These are phyloP conservation scores for Potamarius usumacintae DNA, from an alignment of 2,113 vertebrate species.

Conservation along the genomic window DNA sequence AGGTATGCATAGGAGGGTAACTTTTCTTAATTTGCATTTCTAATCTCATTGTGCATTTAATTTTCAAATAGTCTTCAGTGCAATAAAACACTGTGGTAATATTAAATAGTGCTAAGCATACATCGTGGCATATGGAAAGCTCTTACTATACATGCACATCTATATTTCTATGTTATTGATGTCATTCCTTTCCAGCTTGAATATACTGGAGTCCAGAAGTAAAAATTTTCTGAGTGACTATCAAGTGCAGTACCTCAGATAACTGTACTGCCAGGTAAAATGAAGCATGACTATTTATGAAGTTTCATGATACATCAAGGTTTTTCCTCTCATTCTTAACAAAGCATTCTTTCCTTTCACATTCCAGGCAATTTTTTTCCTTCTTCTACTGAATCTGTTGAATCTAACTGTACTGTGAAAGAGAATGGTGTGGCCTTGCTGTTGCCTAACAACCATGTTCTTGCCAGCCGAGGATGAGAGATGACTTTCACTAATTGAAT, in stretches of 20 bases:
- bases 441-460: conserved; percentile 71
- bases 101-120: neutral
- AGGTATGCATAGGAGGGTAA: neutral
- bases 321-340: conserved; percentile 27
- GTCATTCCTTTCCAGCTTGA: neutral
- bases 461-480: conserved; percentile 41
- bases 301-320: conserved; percentile 37
- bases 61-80: neutral
- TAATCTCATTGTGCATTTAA: neutral
- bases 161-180: neutral
- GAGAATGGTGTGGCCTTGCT: conserved; percentile 70
- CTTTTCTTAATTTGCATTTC: neutral
- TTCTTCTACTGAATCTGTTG: conserved; percentile 56
- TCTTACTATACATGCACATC: neutral
- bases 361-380: conserved; percentile 50
- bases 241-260: neutral
- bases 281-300: conserved; percentile 30
- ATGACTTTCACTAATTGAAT: conserved; percentile 65
- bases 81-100: neutral
- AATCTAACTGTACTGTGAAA: conserved; percentile 50
- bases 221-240: conserved; percentile 9
- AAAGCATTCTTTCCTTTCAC: conserved; percentile 7
- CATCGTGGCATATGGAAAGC: neutral
- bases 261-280: conserved; percentile 9
- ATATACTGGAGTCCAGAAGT: neutral